These are phyloP conservation scores for Ormyrus nitidulus DNA, from an alignment of 2,888 invertebrate genomes.

Conservation along the genomic window DNA sequence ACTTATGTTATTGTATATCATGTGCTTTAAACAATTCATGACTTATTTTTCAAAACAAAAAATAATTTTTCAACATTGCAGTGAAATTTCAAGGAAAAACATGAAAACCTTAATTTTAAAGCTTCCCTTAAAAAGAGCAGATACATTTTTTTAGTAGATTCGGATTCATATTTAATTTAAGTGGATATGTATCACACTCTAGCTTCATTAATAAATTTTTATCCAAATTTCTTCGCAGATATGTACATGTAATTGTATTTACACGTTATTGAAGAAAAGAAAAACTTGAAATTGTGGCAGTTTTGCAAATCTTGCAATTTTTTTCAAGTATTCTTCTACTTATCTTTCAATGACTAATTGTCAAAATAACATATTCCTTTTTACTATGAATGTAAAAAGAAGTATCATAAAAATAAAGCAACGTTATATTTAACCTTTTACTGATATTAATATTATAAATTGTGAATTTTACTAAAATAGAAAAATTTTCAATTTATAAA, in stretches of 20 bases:
- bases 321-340: neutral
- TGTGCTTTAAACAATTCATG: conserved; percentile 5
- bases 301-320: neutral
- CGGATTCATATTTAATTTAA: neutral
- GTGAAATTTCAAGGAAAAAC: neutral
- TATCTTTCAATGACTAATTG: neutral
- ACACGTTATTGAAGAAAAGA: conserved; percentile 32
- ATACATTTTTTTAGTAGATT: no score
- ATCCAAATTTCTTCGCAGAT: conserved; percentile 32
- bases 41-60: conserved; percentile 18
- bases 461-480: no score
- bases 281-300: neutral
- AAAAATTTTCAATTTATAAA: no score
- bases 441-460: no score
- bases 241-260: conserved; percentile 48
- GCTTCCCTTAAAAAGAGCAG: no score
- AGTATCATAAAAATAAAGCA: neutral
- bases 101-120: neutral
- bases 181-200: conserved; percentile 53
- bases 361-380: conserved; percentile 1
- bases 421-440: no score
- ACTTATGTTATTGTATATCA: conserved; percentile 44
- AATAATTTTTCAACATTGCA: conserved; percentile 10
- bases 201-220: conserved; percentile 22
- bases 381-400: neutral